Evolutionary conservation across 1,140 invertebrate genomes (phyloP).

Genomic region (Chrysomallon squamiferum): DNA sequence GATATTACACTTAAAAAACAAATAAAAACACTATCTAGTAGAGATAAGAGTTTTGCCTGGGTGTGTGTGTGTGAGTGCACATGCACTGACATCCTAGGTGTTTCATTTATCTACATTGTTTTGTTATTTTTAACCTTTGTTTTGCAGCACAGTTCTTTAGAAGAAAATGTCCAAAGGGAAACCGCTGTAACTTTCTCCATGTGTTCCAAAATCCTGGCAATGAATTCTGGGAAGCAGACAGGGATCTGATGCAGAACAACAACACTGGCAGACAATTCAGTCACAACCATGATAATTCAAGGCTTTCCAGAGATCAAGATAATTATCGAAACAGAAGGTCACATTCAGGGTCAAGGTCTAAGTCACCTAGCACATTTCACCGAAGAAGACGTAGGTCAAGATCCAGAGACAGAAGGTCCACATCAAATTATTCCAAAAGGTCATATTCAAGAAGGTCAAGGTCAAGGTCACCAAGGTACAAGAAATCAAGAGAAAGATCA

Average conservation of each 20-base stretch:
- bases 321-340: conserved; percentile 16
- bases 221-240: conserved; percentile 65
- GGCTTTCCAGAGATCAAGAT: conserved; percentile 3
- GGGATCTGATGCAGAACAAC: conserved; percentile 36
- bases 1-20: conserved; percentile 23
- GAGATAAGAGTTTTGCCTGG: not conserved
- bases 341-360: conserved; percentile 61
- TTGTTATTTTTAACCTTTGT: conserved; percentile 13
- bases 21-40: conserved; percentile 1
- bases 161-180: conserved; percentile 84
- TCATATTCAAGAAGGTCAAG: conserved; percentile 7
- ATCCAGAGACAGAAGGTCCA: conserved; percentile 19
- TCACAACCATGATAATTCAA: conserved; percentile 12
- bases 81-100: not conserved
- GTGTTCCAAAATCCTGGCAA: conserved; percentile 84
- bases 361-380: conserved; percentile 4
- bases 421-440: conserved; percentile 44
- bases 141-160: conserved; percentile 72
- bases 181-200: conserved; percentile 88
- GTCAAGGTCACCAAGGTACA: conserved; percentile 10
- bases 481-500: conserved; percentile 11
- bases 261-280: conserved; percentile 2
- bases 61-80: not conserved
- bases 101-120: not conserved
- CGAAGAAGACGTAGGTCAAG: conserved; percentile 19